A percentile compares a stretch with the other conserved stretches of the same genome.
phyloP scores from a whole-genome alignment of 2,113 vertebrate species.

The Oenanthe oenanthe region DNA sequence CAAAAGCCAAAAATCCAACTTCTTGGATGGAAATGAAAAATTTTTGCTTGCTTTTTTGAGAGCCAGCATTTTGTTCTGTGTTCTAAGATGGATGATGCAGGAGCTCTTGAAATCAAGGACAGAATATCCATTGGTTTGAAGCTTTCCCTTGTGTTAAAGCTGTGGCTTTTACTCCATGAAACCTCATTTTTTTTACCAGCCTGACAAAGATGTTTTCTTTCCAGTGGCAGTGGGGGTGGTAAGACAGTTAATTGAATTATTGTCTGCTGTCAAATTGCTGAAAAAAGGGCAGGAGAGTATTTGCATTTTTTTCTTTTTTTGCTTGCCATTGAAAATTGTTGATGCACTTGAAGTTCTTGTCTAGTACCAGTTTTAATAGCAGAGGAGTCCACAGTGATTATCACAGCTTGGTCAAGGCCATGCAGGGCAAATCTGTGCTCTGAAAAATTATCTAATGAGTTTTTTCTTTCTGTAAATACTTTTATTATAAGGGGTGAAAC shows the following conservation, averaged over 20 bases:
- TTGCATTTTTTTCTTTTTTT: not conserved
- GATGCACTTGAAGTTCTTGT: not conserved
- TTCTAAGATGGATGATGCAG: not conserved
- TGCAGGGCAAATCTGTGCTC: not conserved
- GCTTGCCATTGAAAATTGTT: not conserved
- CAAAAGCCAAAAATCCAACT: not conserved
- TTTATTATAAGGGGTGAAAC: not conserved
- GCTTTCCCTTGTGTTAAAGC: not conserved
- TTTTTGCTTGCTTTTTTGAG: not conserved
- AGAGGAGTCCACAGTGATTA: not conserved
- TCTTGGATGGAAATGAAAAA: not conserved
- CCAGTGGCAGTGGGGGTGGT: not conserved
- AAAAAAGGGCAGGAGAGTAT: not conserved
- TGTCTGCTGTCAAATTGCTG: constrained; percentile 5
- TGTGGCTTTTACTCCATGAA: not conserved
- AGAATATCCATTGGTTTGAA: not conserved
- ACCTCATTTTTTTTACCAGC: not conserved
- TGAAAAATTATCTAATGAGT: not conserved
- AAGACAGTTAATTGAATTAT: constrained; percentile 41
- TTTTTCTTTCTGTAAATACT: not conserved
- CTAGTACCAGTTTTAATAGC: not conserved
- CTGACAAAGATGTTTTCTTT: constrained; percentile 9
- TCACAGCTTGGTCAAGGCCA: not conserved
- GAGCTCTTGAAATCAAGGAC: not conserved
- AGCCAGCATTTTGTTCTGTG: not conserved